Conservation (phyloP, 2,888 invertebrate species). For the Agriopis marginaria region DNA sequence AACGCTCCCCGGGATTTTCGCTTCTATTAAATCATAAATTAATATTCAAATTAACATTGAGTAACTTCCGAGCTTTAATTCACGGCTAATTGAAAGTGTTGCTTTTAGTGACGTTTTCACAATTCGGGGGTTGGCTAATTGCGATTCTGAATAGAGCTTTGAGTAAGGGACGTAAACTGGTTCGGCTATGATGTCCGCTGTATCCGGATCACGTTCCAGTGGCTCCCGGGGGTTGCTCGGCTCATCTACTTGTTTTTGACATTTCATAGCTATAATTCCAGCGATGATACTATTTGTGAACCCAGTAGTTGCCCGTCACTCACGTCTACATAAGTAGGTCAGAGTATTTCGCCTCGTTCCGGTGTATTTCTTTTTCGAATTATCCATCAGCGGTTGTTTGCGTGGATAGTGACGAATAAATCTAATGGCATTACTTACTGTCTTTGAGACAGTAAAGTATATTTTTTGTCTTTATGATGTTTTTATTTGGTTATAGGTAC, state of each 20-base stretch:
- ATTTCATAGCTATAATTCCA: constrained; percentile 65
- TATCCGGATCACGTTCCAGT: constrained; percentile 72
- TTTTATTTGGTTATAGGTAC: neutral
- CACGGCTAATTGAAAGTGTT: constrained; percentile 45
- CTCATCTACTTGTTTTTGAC: constrained; percentile 77
- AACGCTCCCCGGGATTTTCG: constrained; percentile 43
- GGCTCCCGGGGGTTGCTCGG: constrained; percentile 67
- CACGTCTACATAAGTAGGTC: constrained; percentile 31
- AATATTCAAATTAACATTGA: constrained; percentile 56
- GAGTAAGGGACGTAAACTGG: constrained; percentile 69
- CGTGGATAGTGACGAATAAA: constrained; percentile 33
- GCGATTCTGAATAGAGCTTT: constrained; percentile 73
- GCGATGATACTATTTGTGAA: constrained; percentile 47
- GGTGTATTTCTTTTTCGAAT: constrained; percentile 28
- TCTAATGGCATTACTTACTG: constrained; percentile 24
- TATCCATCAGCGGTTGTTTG: constrained; percentile 32
- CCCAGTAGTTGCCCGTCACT: constrained; percentile 35
- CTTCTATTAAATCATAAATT: constrained; percentile 53
- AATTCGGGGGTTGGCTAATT: constrained; percentile 66
- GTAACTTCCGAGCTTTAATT: constrained; percentile 54
- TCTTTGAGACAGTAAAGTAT: constrained; percentile 3
- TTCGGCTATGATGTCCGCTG: constrained; percentile 69
- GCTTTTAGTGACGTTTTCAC: constrained; percentile 59
- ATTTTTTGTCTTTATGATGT: neutral
- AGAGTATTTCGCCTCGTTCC: constrained; percentile 21